Evolutionary conservation across 2,888 invertebrate genomes (phyloP).

Genomic region (Glomeris marginata): DNA sequence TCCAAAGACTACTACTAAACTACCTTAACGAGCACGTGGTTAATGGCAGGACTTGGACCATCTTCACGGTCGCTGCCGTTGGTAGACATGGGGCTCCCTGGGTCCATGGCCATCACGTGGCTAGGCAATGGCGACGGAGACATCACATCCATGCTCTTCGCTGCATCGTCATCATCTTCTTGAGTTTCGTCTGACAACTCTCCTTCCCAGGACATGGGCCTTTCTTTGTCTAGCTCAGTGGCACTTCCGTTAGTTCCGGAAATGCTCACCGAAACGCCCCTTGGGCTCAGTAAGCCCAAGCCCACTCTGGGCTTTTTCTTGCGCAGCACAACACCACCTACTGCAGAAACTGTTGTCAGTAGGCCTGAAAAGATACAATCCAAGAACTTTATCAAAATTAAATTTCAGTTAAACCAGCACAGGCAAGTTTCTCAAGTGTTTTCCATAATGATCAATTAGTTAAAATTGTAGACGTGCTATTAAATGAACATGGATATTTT

Average conservation of each 20-base stretch:
- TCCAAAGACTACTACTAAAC: no score
- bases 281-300: not conserved
- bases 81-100: constrained; percentile 16
- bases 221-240: constrained; percentile 32
- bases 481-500: no score
- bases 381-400: no score
- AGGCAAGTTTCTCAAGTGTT: no score
- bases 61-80: constrained; percentile 16
- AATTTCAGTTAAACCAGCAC: no score
- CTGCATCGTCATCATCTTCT: constrained; percentile 39
- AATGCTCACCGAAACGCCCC: not conserved
- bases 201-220: constrained; percentile 93
- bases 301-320: constrained; percentile 11
- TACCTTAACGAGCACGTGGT: no score
- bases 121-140: constrained; percentile 15
- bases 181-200: constrained; percentile 54
- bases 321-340: constrained; percentile 9
- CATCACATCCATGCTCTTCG: constrained; percentile 15
- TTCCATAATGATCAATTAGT: no score
- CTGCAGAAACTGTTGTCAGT: constrained; percentile 2
- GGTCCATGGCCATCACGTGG: constrained; percentile 13
- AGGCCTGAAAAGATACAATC: not conserved
- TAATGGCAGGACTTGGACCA: not conserved
- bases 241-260: not conserved
- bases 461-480: no score